Percentiles rank a stretch among this genome's conserved stretches.
Evolutionary conservation across 2,797 vertebrate species (phyloP).

Genomic region (Poecilia gillii): DNA sequence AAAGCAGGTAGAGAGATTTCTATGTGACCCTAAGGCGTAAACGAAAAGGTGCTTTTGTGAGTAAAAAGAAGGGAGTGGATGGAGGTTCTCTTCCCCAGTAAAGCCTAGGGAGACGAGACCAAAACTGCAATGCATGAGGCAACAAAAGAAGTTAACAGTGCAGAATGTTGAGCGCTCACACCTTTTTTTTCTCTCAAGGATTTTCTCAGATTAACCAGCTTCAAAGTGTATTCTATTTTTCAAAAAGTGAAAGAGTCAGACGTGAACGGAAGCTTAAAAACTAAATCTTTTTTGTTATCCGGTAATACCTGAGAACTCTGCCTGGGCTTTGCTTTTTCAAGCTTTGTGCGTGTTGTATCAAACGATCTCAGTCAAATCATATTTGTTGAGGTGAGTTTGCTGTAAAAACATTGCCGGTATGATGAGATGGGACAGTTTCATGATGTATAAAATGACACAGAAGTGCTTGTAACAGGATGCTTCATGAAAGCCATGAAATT

Average conservation of each 20-base stretch:
- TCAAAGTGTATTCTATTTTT: neutral
- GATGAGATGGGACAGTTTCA: conserved; percentile 26
- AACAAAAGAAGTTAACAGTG: neutral
- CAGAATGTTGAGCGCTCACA: neutral
- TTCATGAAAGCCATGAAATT: conserved; percentile 43
- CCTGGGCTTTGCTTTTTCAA: conserved; percentile 41
- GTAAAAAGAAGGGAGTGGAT: neutral
- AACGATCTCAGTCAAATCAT: conserved; percentile 64
- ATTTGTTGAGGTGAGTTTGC: conserved; percentile 64
- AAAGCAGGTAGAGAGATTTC: neutral
- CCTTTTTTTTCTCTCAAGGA: neutral
- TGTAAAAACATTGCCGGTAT: conserved; percentile 44
- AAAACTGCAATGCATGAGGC: neutral
- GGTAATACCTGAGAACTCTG: conserved; percentile 47
- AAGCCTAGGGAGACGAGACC: neutral
- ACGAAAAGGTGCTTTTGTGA: neutral
- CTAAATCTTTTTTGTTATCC: neutral
- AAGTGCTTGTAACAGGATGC: conserved; percentile 18
- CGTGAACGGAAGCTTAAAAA: neutral
- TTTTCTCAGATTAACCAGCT: neutral
- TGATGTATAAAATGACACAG: conserved; percentile 4
- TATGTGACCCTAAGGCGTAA: neutral
- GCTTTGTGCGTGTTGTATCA: conserved; percentile 59
- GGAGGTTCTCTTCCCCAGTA: neutral
- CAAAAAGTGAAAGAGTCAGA: neutral